Conservation (phyloP, 2,888 invertebrate species). For the Cephalotes varians region DNA sequence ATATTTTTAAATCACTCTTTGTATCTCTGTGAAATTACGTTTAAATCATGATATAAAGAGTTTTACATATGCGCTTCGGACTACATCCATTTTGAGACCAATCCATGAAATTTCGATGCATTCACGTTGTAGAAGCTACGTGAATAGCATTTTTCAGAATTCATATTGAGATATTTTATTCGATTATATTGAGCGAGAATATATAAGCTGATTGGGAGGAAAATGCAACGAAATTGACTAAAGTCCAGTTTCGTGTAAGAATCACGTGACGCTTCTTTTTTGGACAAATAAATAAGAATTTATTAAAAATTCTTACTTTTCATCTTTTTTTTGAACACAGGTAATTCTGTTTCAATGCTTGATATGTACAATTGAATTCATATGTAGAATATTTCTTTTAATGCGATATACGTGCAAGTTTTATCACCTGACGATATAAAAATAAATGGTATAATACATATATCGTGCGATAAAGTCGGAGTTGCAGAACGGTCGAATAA, state of each 20-base stretch:
- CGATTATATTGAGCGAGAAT: slow-evolving; percentile 43
- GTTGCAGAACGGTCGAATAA: slow-evolving; percentile 12
- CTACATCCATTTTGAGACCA: slow-evolving; percentile 48
- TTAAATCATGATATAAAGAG: slow-evolving; percentile 45
- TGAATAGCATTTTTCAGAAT: slow-evolving; percentile 42
- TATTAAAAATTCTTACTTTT: background rate
- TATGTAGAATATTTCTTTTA: background rate
- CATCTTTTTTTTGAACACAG: background rate
- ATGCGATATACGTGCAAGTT: background rate
- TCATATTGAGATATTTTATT: slow-evolving; percentile 34
- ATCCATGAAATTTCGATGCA: slow-evolving; percentile 45
- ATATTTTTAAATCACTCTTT: background rate
- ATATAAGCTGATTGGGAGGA: slow-evolving; percentile 36
- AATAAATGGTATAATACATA: background rate
- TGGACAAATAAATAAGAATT: background rate
- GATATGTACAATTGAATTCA: background rate
- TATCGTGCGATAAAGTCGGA: slow-evolving; percentile 9
- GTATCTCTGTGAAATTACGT: slow-evolving; percentile 17
- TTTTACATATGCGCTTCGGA: slow-evolving; percentile 35
- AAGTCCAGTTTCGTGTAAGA: slow-evolving; percentile 28
- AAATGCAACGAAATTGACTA: slow-evolving; percentile 36
- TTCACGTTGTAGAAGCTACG: slow-evolving; percentile 40
- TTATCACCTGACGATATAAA: background rate
- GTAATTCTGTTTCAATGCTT: background rate
- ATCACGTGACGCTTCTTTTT: background rate